Conservation (phyloP, 2,888 invertebrate species). For the Mesopsocus fuscifrons region DNA sequence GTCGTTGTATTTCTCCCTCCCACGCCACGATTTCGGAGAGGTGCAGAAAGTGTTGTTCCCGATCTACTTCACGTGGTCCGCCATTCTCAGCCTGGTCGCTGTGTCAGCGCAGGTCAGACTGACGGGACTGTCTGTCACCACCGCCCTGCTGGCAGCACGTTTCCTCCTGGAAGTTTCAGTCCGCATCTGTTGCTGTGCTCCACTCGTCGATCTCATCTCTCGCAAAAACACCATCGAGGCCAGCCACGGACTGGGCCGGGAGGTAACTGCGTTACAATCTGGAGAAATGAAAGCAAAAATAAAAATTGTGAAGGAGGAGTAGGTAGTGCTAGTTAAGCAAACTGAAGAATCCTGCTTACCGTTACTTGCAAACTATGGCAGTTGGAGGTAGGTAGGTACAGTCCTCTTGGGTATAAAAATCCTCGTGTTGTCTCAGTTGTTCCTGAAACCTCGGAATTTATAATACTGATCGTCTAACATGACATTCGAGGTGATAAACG, state of each 20-base stretch:
- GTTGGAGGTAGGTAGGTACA: no score
- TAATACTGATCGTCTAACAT: no score
- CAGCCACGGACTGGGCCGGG: slow-evolving; percentile 15
- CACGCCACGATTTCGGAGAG: slow-evolving; percentile 70
- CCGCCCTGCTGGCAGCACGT: slow-evolving; percentile 31
- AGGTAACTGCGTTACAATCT: slow-evolving; percentile 34
- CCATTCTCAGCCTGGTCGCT: slow-evolving; percentile 50
- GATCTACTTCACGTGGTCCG: slow-evolving; percentile 65
- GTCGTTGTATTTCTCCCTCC: slow-evolving; percentile 66
- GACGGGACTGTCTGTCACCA: background rate
- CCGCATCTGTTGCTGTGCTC: slow-evolving; percentile 55
- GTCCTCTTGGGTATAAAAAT: no score
- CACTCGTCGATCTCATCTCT: slow-evolving; percentile 51
- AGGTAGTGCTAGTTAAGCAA: no score
- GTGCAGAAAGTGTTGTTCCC: slow-evolving; percentile 77
- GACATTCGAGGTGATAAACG: no score
- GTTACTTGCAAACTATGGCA: no score
- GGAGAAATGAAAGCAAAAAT: no score
- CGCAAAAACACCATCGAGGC: slow-evolving; percentile 53
- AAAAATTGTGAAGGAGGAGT: no score
- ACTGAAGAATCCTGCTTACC: no score
- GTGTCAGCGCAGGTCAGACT: slow-evolving; percentile 47
- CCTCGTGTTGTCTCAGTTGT: no score
- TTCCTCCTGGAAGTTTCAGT: slow-evolving; percentile 56
- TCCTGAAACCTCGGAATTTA: no score